Evolutionary conservation across 2,113 vertebrate species (phyloP), one percentile per base, ranked within the genome.

Genomic region (Sclerurus mexicanus): DNA sequence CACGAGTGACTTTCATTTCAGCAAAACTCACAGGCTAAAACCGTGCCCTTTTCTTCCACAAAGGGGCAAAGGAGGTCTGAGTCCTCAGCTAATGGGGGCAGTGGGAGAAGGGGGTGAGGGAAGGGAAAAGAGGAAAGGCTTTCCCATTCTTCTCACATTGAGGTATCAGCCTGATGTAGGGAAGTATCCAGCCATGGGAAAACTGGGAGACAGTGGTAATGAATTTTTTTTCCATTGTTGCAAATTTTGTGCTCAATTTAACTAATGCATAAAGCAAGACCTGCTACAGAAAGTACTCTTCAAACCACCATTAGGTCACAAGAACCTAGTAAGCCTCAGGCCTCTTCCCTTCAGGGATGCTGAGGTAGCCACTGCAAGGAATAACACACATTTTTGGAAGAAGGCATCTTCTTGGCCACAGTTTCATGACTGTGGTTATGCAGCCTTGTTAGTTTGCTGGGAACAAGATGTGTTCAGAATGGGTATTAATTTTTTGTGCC

Each of bases 1-100:
- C 87, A 82, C 2, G 25, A 52, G n/a, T 76, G 40, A 62, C 49
- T 89, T 90, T 49, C 35, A 50, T 79, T 82, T 90, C 81, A 93
- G 66, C 47, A 89, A 69, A 95, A 93, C 63, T 69, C 53, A 40
- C 2, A 74, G 67, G 46, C 49, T 89, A 60, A 90, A 89, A 75
- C 27, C 60, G 85, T 75, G 40, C 28, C 64, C 77, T 92, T 91
- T 89, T 47, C 6, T 10, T 85, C 40, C 31, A 50, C 0, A 0
- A 52, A 64, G 50, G 17, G 44, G 6, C 14, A 78, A 87, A 72
- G 68, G 1, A 5, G 11, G 46, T 75, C 35, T 9, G 12, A 79
- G 37, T 24, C 31, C 46, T 77, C 46, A 53, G 46, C n/a, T 77
- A 35, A 5, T 1, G 12, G 55, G 20, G 8, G 5, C 20, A 66